phyloP scores from a whole-genome alignment of 2,797 vertebrate genomes.

The Macropus fuliginosus region DNA sequence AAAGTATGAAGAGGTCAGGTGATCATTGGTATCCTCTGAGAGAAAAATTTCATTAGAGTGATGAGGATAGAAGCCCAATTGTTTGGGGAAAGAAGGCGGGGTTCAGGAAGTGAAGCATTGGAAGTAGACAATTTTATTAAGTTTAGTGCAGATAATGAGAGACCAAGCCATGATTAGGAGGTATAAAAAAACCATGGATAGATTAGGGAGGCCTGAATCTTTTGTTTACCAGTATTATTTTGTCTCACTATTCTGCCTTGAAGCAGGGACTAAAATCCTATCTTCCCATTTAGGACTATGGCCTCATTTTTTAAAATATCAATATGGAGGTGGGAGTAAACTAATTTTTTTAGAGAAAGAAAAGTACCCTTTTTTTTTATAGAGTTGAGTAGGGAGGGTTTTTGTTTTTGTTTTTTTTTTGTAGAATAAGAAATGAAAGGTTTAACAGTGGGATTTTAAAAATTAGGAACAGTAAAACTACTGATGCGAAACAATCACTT shows the following conservation, averaged over 20 bases:
- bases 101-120: background rate
- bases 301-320: background rate
- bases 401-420: background rate
- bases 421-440: background rate
- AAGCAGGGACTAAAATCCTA: background rate
- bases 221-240: background rate
- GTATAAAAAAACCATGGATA: background rate
- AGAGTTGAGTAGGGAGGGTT: too few species aligned
- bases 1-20: background rate
- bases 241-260: background rate
- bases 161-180: background rate
- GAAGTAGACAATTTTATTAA: background rate
- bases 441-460: background rate
- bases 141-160: background rate
- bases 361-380: background rate
- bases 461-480: background rate
- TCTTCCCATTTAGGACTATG: background rate
- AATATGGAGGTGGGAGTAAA: background rate
- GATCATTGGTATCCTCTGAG: background rate
- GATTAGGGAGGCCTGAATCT: background rate
- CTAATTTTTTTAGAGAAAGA: too few species aligned
- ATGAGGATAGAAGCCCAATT: background rate
- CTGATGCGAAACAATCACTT: background rate
- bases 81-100: too few species aligned
- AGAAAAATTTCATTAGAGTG: background rate